Conservation (phyloP, 2,888 invertebrate species). For the Dicyrtoma fusca region DNA sequence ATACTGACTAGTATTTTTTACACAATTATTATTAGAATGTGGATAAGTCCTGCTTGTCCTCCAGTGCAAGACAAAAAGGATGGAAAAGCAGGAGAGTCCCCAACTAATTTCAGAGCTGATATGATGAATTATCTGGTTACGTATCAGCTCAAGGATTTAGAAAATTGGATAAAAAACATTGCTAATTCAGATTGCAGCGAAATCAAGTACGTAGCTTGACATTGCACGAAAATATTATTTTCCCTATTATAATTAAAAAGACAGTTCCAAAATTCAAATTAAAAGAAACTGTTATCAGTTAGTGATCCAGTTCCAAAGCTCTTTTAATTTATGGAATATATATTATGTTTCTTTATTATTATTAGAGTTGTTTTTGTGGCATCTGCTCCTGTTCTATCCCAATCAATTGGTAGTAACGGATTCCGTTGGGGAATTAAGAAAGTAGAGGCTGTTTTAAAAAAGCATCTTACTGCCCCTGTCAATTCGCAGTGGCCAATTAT, state of each 20-base stretch:
- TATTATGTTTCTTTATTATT: constrained; percentile 34
- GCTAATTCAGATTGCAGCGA: constrained; percentile 78
- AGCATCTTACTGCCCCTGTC: constrained; percentile 65
- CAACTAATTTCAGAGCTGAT: constrained; percentile 79
- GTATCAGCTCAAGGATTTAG: constrained; percentile 71
- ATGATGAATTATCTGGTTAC: constrained; percentile 75
- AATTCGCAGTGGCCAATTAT: constrained; percentile 71
- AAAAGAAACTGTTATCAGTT: too few species aligned
- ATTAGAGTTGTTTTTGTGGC: constrained; percentile 80
- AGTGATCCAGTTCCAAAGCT: too few species aligned
- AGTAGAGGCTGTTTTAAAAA: constrained; percentile 67
- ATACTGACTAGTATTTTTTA: not conserved
- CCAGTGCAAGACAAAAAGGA: constrained; percentile 63
- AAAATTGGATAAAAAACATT: constrained; percentile 74
- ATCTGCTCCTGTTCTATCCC: constrained; percentile 79
- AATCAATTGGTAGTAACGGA: constrained; percentile 64
- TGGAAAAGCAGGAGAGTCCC: constrained; percentile 72
- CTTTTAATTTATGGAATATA: not conserved
- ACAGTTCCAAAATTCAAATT: too few species aligned
- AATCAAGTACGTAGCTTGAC: constrained; percentile 77
- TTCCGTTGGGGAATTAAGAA: constrained; percentile 68
- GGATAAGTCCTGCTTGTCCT: constrained; percentile 84
- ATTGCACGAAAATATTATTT: too few species aligned
- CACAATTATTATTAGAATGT: constrained; percentile 66
- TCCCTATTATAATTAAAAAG: too few species aligned